A percentile compares a stretch with the other conserved stretches of the same genome.
Evolutionary conservation across 2,797 vertebrate genomes (phyloP).

Genomic region (Artibeus jamaicensis): DNA sequence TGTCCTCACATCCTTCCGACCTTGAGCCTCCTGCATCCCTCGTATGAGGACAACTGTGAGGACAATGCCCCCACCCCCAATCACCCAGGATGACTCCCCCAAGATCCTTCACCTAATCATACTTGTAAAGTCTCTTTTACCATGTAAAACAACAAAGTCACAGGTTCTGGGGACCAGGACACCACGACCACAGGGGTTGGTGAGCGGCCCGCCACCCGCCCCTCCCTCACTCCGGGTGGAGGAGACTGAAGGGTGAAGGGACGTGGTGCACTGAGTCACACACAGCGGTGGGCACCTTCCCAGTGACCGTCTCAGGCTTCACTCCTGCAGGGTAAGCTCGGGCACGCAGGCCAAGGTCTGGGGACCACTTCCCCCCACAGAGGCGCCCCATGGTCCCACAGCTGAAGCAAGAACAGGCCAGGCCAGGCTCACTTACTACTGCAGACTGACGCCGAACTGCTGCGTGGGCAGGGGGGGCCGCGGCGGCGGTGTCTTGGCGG

Average conservation of each 20-base stretch:
- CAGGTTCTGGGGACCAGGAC: not conserved
- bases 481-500: constrained; percentile 84
- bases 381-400: fast-evolving
- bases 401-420: not conserved
- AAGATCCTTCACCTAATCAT: not conserved
- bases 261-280: not conserved
- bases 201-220: fast-evolving
- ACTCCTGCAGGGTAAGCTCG: fast-evolving
- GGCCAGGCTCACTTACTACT: constrained; percentile 86
- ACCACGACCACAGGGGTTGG: fast-evolving
- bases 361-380: not conserved
- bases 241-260: not conserved
- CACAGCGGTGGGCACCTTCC: fast-evolving
- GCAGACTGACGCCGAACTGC: constrained; percentile 92
- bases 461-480: constrained; percentile 91
- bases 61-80: too few relatives aligned
- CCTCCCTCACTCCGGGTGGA: not conserved
- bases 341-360: not conserved
- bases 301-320: fast-evolving
- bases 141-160: not conserved
- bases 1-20: not conserved
- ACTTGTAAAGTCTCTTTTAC: not conserved
- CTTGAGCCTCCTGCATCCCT: too few relatives aligned
- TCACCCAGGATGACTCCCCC: not conserved
- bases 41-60: too few relatives aligned